Percentiles rank a stretch among this genome's conserved stretches.
phyloP scores from a whole-genome alignment of 2,113 vertebrate genomes.

The Rhinoderma darwinii region DNA sequence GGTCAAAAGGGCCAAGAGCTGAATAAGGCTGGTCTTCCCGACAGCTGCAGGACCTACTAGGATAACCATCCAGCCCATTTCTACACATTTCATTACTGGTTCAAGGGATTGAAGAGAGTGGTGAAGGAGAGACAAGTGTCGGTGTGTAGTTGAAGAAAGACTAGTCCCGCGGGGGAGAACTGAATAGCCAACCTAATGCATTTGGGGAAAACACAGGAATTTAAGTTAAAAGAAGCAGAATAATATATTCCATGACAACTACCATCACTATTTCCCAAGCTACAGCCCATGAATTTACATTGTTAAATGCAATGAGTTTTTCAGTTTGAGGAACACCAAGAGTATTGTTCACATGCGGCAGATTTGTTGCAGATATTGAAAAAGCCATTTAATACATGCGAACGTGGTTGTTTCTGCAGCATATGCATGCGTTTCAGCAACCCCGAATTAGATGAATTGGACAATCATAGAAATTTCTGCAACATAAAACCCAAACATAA shows the following conservation, averaged over 20 bases:
- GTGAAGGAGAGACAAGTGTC: constrained; percentile 85
- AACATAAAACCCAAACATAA: no score
- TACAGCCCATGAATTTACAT: no score
- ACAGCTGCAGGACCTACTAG: constrained; percentile 90
- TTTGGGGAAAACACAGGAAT: not conserved
- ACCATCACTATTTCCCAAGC: no score
- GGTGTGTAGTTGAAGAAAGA: constrained; percentile 73
- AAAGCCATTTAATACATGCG: no score
- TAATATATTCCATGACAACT: not conserved
- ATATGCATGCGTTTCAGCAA: no score
- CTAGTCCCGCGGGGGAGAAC: constrained; percentile 84
- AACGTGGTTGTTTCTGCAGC: no score
- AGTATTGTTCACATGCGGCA: no score
- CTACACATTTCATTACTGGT: constrained; percentile 94
- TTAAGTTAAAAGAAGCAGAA: not conserved
- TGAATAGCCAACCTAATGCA: constrained; percentile 87
- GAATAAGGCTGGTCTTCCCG: constrained; percentile 91
- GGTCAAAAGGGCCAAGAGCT: constrained; percentile 88
- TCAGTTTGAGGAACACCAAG: no score
- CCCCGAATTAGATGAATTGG: no score
- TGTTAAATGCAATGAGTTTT: no score
- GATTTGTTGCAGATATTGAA: no score
- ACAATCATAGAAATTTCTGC: no score
- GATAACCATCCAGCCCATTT: constrained; percentile 96
- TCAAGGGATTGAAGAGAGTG: constrained; percentile 87